Conservation (phyloP, 2,888 invertebrate species). For the Drosophila kanekoi region DNA sequence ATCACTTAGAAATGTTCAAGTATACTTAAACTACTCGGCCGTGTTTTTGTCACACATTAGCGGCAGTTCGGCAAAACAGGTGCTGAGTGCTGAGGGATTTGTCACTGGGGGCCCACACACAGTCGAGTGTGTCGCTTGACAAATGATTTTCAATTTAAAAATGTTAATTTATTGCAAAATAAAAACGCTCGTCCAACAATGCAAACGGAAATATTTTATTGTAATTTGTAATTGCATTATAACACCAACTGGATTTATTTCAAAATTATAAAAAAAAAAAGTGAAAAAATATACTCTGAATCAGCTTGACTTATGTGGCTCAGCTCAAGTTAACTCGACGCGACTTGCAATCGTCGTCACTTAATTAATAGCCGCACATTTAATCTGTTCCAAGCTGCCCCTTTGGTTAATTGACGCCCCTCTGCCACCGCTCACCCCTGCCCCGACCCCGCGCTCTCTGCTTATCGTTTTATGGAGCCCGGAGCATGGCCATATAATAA, state of each 20-base stretch:
- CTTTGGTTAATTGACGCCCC: constrained; percentile 6
- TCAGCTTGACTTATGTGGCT: constrained; percentile 47
- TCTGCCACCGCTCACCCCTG: background rate
- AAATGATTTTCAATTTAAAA: constrained; percentile 59
- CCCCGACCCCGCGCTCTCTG: constrained; percentile 3
- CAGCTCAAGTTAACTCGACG: constrained; percentile 33
- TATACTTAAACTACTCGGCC: constrained; percentile 21
- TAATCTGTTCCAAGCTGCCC: constrained; percentile 61
- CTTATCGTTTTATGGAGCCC: constrained; percentile 65
- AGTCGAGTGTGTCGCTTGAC: constrained; percentile 42
- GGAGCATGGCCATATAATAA: constrained; percentile 51
- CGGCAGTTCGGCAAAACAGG: constrained; percentile 26
- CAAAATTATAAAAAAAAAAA: constrained; percentile 3
- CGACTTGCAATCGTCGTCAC: constrained; percentile 54
- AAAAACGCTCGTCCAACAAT: constrained; percentile 29
- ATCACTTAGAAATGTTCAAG: constrained; percentile 13
- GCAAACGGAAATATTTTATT: constrained; percentile 73
- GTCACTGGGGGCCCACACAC: constrained; percentile 48
- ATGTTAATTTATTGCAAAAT: constrained; percentile 55
- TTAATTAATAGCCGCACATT: constrained; percentile 74
- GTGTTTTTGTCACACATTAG: constrained; percentile 24
- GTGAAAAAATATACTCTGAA: constrained; percentile 45
- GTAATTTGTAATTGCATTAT: constrained; percentile 59
- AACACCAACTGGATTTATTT: constrained; percentile 55
- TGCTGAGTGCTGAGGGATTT: constrained; percentile 47